A percentile compares a stretch with the other conserved stretches of the same genome.
Evolutionary conservation across 2,888 invertebrate genomes (phyloP).

Genomic region (Hedychridium roseum): DNA sequence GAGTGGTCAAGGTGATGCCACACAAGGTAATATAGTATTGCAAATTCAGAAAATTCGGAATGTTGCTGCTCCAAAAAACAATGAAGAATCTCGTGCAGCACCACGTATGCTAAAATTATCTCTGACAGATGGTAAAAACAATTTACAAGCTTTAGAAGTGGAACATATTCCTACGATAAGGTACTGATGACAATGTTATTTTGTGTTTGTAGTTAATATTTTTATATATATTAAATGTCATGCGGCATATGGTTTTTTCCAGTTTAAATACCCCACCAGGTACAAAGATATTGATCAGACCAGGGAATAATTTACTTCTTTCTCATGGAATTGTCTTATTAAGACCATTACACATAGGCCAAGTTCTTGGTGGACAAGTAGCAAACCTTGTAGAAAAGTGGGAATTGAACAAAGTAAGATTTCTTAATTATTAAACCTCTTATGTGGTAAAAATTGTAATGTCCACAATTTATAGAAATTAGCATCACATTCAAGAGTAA

Average conservation of each 20-base stretch:
- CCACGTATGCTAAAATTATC: constrained; percentile 86
- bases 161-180: constrained; percentile 74
- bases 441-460: not conserved
- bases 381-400: constrained; percentile 86
- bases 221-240: constrained; percentile 1
- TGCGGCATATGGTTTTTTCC: constrained; percentile 18
- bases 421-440: too few relatives aligned
- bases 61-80: constrained; percentile 88
- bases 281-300: constrained; percentile 75
- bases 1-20: constrained; percentile 64
- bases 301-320: constrained; percentile 68
- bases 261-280: constrained; percentile 89
- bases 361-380: constrained; percentile 85
- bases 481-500: constrained; percentile 63
- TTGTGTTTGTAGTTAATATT: not conserved
- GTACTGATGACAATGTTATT: constrained; percentile 27
- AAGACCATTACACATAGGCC: constrained; percentile 71
- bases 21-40: constrained; percentile 69
- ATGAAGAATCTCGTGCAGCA: constrained; percentile 83
- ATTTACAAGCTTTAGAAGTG: constrained; percentile 81
- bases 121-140: constrained; percentile 84
- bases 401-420: constrained; percentile 72
- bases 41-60: constrained; percentile 90
- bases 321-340: constrained; percentile 80
- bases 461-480: constrained; percentile 52